A percentile compares a stretch with the other conserved stretches of the same genome.
phyloP scores from a whole-genome alignment of 2,888 invertebrate species.

The Lydus trimaculatus region DNA sequence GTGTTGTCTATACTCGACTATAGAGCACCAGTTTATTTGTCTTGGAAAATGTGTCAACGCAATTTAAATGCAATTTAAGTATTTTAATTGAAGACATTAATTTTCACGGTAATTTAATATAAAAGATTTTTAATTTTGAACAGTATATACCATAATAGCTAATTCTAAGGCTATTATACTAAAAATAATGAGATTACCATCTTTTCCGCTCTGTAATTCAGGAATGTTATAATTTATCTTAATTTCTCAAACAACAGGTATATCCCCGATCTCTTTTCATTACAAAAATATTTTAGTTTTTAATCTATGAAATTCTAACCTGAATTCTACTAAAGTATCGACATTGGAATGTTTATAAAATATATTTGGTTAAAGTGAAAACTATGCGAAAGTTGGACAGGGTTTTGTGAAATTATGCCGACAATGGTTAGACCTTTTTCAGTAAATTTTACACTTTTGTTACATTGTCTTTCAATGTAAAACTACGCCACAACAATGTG shows the following conservation, averaged over 20 bases:
- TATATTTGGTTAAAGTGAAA: slow-evolving; percentile 29
- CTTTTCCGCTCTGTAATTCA: not conserved
- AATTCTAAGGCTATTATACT: not conserved
- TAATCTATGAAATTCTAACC: not conserved
- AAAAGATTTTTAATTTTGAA: no score
- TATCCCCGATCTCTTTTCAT: not conserved
- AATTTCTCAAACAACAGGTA: not conserved
- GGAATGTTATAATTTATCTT: not conserved
- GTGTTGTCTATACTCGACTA: no score
- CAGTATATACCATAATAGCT: no score
- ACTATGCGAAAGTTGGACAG: slow-evolving; percentile 41
- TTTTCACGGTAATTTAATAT: no score
- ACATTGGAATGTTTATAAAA: slow-evolving; percentile 36
- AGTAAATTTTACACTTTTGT: slow-evolving; percentile 33
- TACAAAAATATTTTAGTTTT: not conserved
- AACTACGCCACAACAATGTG: slow-evolving; percentile 26
- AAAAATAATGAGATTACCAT: not conserved
- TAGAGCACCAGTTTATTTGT: no score
- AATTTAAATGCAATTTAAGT: no score
- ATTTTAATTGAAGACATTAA: no score
- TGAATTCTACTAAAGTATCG: not conserved
- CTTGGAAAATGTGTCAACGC: no score
- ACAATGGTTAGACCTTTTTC: slow-evolving; percentile 36
- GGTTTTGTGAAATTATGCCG: slow-evolving; percentile 33
- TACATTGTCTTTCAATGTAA: slow-evolving; percentile 30